A percentile compares a stretch with the other conserved stretches of the same genome.
These are phyloP conservation scores for Vidua macroura DNA, from an alignment of 2,113 vertebrate genomes.

Conservation along the genomic window DNA sequence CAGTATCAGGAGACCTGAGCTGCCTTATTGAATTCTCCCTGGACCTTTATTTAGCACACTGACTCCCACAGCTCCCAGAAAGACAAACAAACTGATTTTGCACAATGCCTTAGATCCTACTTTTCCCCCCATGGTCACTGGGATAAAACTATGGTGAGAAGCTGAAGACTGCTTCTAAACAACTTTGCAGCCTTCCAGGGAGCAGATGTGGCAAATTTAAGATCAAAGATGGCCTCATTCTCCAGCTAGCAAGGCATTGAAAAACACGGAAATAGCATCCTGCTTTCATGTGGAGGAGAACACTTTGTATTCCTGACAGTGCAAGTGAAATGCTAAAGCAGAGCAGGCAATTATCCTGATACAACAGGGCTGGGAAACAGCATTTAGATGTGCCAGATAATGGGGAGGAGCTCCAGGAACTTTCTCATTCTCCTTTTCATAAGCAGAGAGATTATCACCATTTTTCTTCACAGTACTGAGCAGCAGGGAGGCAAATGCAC, in stretches of 20 bases:
- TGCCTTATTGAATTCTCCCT: background rate
- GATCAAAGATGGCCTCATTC: constrained; percentile 48
- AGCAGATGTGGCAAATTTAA: constrained; percentile 27
- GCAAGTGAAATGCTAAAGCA: constrained; percentile 2
- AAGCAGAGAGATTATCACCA: constrained; percentile 13
- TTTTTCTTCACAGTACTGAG: constrained; percentile 1
- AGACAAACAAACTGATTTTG: background rate
- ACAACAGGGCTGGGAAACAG: background rate
- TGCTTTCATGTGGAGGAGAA: constrained; percentile 33
- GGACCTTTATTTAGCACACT: background rate
- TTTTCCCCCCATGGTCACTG: background rate
- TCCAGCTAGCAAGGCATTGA: constrained; percentile 14
- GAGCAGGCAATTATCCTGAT: constrained; percentile 40
- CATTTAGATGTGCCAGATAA: constrained; percentile 11
- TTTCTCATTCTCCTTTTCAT: constrained; percentile 19
- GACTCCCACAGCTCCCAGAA: background rate
- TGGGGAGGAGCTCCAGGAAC: constrained; percentile 28
- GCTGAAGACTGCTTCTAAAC: background rate
- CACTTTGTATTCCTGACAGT: constrained; percentile 48
- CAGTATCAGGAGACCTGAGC: background rate
- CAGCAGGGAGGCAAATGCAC: constrained; percentile 7
- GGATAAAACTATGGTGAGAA: background rate
- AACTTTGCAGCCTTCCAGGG: background rate
- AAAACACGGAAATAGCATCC: background rate
- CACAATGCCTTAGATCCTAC: background rate